Percentiles rank a stretch among this genome's conserved stretches.
phyloP scores from a whole-genome alignment of 2,888 invertebrate genomes.

The Perdita meconis region DNA sequence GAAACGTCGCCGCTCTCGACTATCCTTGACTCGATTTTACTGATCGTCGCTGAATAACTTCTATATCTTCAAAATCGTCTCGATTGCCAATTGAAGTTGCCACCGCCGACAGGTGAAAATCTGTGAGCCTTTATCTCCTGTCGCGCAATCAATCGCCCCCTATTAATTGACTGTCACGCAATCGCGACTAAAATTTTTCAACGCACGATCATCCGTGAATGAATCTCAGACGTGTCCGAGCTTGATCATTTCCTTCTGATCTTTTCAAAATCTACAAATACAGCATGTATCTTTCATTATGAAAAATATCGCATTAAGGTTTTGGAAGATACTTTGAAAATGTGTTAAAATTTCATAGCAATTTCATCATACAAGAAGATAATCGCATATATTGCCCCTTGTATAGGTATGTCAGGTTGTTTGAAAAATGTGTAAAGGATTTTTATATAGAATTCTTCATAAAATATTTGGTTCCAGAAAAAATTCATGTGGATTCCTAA shows the following conservation, averaged over 20 bases:
- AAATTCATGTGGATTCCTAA: too few relatives aligned
- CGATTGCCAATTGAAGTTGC: slow-evolving; percentile 48
- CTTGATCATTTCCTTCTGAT: background rate
- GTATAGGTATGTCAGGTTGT: too few relatives aligned
- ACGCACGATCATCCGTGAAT: slow-evolving; percentile 31
- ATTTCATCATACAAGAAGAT: too few relatives aligned
- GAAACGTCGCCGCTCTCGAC: slow-evolving; percentile 19
- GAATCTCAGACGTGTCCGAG: background rate
- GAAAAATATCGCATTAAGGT: too few relatives aligned
- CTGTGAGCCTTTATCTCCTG: slow-evolving; percentile 35
- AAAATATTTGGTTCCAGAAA: too few relatives aligned
- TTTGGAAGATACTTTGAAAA: too few relatives aligned
- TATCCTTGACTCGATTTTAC: slow-evolving; percentile 62
- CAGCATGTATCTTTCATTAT: too few relatives aligned
- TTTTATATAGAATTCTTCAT: too few relatives aligned
- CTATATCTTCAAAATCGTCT: slow-evolving; percentile 33
- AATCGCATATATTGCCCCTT: too few relatives aligned
- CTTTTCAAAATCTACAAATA: too few relatives aligned
- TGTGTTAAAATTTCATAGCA: too few relatives aligned
- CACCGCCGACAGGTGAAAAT: slow-evolving; percentile 26
- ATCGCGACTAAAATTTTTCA: slow-evolving; percentile 32
- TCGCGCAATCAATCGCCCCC: slow-evolving; percentile 30
- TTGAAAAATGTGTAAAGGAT: too few relatives aligned
- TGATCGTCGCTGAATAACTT: slow-evolving; percentile 38
- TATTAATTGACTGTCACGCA: slow-evolving; percentile 29